Percentiles rank a stretch among this genome's conserved stretches.
Evolutionary conservation across 2,113 vertebrate genomes (phyloP).

Genomic region (Macaca fascicularis): DNA sequence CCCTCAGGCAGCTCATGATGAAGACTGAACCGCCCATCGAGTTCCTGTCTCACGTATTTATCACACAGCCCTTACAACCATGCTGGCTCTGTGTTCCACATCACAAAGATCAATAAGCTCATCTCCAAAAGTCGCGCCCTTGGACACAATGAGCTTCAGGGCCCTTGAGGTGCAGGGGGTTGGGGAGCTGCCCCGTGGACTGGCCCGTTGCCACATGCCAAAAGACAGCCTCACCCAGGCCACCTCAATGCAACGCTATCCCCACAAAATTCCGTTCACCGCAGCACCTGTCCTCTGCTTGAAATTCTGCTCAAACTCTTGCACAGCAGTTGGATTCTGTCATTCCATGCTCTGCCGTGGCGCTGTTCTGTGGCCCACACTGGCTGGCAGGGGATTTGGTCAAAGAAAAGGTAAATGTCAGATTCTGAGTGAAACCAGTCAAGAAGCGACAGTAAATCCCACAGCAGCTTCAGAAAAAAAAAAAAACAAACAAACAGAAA

Average conservation of each 20-base stretch:
- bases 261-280: not conserved
- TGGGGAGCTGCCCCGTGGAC: not conserved
- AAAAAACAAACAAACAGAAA: not conserved
- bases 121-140: not conserved
- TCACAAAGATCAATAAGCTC: conserved; percentile 46
- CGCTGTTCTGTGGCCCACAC: not conserved
- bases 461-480: not conserved
- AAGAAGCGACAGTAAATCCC: not conserved
- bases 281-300: not conserved
- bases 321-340: not conserved
- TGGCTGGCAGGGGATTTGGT: not conserved
- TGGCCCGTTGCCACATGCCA: rapidly evolving
- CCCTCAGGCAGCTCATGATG: not conserved
- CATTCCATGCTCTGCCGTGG: not conserved
- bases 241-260: not conserved
- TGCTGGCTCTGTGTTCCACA: not conserved
- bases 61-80: not conserved
- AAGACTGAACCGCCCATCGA: not conserved
- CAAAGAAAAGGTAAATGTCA: not conserved
- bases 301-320: not conserved
- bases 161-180: not conserved
- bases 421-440: not conserved
- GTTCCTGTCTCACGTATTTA: conserved; percentile 56
- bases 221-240: not conserved
- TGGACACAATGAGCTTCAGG: rapidly evolving